phyloP scores from a whole-genome alignment of 2,113 vertebrate genomes.

The Cricetomys ansorgei region DNA sequence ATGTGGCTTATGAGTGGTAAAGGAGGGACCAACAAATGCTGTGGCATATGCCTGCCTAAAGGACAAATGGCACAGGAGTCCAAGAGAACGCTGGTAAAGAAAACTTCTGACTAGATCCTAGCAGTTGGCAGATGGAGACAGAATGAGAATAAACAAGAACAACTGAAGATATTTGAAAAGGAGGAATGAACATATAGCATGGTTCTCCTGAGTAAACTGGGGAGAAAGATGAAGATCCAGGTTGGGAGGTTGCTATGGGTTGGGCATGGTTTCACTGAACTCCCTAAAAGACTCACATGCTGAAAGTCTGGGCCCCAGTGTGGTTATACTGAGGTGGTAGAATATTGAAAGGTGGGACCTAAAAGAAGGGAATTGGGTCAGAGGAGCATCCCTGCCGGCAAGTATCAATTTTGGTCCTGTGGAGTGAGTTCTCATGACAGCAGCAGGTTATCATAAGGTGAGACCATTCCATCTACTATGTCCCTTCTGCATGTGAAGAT shows the following conservation, averaged over 20 bases:
- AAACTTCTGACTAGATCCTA: not conserved
- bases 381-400: not conserved
- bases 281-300: not conserved
- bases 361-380: not conserved
- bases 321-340: not conserved
- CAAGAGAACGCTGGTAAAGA: slow-evolving; percentile 3
- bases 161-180: not conserved
- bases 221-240: not conserved
- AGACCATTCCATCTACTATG: not conserved
- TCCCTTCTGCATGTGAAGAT: not conserved
- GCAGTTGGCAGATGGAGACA: not conserved
- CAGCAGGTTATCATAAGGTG: not conserved
- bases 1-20: not conserved
- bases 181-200: not conserved
- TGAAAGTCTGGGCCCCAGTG: not conserved
- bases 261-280: not conserved
- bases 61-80: not conserved
- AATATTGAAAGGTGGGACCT: not conserved
- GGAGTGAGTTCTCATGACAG: not conserved
- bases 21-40: not conserved
- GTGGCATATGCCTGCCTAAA: not conserved
- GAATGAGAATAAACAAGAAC: not conserved
- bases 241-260: not conserved
- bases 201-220: not conserved
- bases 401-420: not conserved